A percentile compares a stretch with the other conserved stretches of the same genome.
Evolutionary conservation across 2,113 vertebrate species (phyloP).

Genomic region (Eretmochelys imbricata): DNA sequence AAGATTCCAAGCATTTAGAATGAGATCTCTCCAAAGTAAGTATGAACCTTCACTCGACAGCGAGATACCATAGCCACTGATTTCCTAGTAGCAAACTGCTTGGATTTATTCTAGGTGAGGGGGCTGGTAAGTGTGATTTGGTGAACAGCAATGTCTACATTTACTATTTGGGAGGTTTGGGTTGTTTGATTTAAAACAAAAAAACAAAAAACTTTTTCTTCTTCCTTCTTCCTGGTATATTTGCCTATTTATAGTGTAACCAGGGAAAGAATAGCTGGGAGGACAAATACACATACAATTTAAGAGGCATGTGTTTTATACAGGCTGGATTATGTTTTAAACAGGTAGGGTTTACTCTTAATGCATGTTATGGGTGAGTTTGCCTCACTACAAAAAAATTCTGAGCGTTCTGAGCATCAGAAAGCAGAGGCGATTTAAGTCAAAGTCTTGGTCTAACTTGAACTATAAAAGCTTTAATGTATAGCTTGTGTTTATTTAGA

Average conservation of each 20-base stretch:
- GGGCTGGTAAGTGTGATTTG: not conserved
- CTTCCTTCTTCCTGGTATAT: not conserved
- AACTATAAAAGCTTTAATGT: not conserved
- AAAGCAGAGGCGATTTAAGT: not conserved
- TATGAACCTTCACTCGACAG: not conserved
- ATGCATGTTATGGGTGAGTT: not conserved
- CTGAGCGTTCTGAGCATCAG: not conserved
- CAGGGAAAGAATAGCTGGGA: not conserved
- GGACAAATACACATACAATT: not conserved
- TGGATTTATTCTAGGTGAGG: not conserved
- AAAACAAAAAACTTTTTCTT: not conserved
- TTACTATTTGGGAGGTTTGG: not conserved
- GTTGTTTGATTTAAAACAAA: not conserved
- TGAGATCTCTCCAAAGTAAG: not conserved
- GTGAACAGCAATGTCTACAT: not conserved
- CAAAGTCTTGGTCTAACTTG: not conserved
- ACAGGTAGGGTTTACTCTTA: not conserved
- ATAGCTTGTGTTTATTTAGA: not conserved
- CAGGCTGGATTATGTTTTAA: not conserved
- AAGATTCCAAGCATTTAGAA: not conserved
- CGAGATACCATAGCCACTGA: not conserved
- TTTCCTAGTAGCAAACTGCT: not conserved
- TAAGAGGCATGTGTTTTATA: not conserved
- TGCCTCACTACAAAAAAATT: not conserved
- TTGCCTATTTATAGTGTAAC: not conserved